Percentiles rank a stretch among this genome's conserved stretches.
Conservation (phyloP, 92 coral and sea anemone genomes). For the Porites lobata region DNA sequence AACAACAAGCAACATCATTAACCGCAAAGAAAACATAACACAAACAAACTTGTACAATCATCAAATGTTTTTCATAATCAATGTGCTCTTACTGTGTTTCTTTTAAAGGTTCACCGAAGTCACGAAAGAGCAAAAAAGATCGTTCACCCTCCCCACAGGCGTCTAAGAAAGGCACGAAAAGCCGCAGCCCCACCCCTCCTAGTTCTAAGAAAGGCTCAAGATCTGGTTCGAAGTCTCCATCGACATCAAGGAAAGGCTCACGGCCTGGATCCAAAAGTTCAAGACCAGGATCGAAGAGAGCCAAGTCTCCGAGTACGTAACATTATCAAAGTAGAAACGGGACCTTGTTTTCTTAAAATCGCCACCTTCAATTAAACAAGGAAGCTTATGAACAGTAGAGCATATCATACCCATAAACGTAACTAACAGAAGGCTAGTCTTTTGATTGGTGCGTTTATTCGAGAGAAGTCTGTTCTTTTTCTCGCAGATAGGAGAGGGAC, state of each 20-base stretch:
- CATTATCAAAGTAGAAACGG: neutral
- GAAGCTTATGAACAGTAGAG: no score
- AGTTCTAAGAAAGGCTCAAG: constrained; percentile 79
- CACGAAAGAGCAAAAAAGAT: constrained; percentile 87
- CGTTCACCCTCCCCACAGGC: constrained; percentile 91
- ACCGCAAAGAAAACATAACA: no score
- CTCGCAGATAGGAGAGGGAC: no score
- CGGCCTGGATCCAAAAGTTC: constrained; percentile 89
- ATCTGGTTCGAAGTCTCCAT: constrained; percentile 90
- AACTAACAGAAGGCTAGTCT: no score
- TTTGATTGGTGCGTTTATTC: no score
- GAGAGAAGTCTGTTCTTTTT: no score
- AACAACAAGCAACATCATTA: no score
- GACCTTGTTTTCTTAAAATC: no score
- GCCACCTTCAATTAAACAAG: no score
- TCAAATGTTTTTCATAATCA: neutral
- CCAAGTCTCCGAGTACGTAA: constrained; percentile 90
- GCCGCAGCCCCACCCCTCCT: constrained; percentile 92
- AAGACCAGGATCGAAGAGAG: constrained; percentile 89
- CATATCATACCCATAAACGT: no score
- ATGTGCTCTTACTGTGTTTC: neutral
- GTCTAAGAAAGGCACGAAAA: constrained; percentile 84
- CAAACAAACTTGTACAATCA: neutral
- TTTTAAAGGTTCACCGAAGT: constrained; percentile 85
- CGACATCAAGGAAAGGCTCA: constrained; percentile 91